These are phyloP conservation scores for Clivina fossor DNA, from an alignment of 2,888 invertebrate species.

Conservation along the genomic window DNA sequence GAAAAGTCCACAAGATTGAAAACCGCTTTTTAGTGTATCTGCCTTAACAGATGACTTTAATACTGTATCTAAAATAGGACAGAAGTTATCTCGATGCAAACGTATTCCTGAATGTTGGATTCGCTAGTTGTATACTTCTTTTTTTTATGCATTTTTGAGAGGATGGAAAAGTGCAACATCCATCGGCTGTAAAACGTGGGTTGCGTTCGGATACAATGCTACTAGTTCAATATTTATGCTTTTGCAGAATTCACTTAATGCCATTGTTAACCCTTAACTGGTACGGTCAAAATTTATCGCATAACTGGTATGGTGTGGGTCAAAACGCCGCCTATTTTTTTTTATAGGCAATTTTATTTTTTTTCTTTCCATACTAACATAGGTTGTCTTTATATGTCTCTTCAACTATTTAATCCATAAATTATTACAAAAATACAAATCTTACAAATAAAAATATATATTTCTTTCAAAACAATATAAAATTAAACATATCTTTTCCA, in stretches of 20 bases:
- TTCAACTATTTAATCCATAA: no score
- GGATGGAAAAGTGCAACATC: constrained; percentile 49
- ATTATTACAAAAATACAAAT: no score
- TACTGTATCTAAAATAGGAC: constrained; percentile 40
- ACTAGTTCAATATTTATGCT: constrained; percentile 47
- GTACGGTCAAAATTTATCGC: no score
- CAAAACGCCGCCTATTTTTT: no score
- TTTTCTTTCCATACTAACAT: no score
- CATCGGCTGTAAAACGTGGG: constrained; percentile 49
- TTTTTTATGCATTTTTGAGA: constrained; percentile 46
- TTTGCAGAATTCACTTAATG: constrained; percentile 48
- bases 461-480: no score
- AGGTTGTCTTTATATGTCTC: no score
- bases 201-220: constrained; percentile 48
- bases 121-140: constrained; percentile 42
- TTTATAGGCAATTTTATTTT: no score
- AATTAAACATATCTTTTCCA: no score
- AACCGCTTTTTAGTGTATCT: constrained; percentile 41
- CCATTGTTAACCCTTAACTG: no score
- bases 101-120: constrained; percentile 39
- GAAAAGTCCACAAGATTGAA: constrained; percentile 42
- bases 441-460: no score
- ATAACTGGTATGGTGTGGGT: no score
- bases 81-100: constrained; percentile 42
- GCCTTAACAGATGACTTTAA: constrained; percentile 38